Evolutionary conservation across 2,797 vertebrate genomes (phyloP), one percentile per base, ranked within the genome.

Genomic region (Chlorospingus semifuscus): DNA sequence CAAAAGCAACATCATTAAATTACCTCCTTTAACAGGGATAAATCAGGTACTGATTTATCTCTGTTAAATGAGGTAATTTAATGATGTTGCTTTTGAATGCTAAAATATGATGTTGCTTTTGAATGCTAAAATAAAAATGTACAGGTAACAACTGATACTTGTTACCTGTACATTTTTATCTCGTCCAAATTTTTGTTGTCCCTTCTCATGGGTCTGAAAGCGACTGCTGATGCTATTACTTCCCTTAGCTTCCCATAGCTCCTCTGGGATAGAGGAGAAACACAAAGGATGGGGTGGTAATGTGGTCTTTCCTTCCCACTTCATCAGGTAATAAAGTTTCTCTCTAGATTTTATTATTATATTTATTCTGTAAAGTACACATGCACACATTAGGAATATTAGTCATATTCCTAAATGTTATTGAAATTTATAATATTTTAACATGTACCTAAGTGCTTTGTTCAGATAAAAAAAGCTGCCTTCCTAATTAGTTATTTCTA

Each of bases 151-250:
- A 42, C 59, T 74, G 29, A 26, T 71, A 46, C 7, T 71, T 21
- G 42, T 90, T 89, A 53, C 7, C 20, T 78, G 82, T 78, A 78
- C 19, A 71, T 7, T 83, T 87, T 21, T 78, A 14, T 46, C 57
- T 89, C 83, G 69, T 83, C 76, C 78, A 81, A 50, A 16, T 59
- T 41, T 82, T 76, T 82, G 39, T 80, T 91, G 68, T 41, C 5
- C 11, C 20, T 89, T 89, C 41, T 71, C 15, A 57, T 42, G 32
- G 44, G 75, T 81, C 20, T 22, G 7, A 72, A 79, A 26, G 39
- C 0, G 0, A 14, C 37, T 75, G 37, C 21, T 79, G 26, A 26
- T 64, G 9, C 50, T 89, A 21, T 46, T 26, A 8, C 15, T 86
- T n/a, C 34, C 8, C 12, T 75, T 37, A 78, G 20, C 36, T 50